phyloP scores from a whole-genome alignment of 2,888 invertebrate species.

The Drosophila monieri region DNA sequence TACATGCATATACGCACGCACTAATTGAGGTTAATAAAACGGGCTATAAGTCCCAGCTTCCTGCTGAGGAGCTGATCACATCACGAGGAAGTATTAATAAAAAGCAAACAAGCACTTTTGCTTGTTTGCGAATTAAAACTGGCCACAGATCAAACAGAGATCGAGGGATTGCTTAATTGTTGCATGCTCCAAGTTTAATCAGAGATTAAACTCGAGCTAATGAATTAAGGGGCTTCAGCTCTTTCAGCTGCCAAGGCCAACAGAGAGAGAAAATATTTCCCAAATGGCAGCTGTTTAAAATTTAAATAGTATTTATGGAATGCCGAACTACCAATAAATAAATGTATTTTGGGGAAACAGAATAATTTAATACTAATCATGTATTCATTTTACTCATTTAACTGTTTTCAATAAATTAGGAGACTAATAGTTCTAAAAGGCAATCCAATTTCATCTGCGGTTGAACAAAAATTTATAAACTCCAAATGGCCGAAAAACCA shows the following conservation, averaged over 20 bases:
- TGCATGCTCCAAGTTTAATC: slow-evolving; percentile 18
- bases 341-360: too few species aligned
- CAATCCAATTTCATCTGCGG: too few species aligned
- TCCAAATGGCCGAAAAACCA: neutral
- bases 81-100: slow-evolving; percentile 15
- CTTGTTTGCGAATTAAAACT: slow-evolving; percentile 23
- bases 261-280: neutral
- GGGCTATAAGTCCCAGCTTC: slow-evolving; percentile 21
- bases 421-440: too few species aligned
- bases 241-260: neutral
- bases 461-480: too few species aligned
- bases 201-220: slow-evolving; percentile 17
- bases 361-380: too few species aligned
- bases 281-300: too few species aligned
- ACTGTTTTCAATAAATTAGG: too few species aligned
- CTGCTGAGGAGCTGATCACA: slow-evolving; percentile 32
- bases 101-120: slow-evolving; percentile 5
- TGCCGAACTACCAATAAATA: too few species aligned
- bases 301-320: too few species aligned
- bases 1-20: slow-evolving; percentile 15
- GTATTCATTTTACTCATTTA: too few species aligned
- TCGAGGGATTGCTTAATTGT: slow-evolving; percentile 16
- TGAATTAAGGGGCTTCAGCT: slow-evolving; percentile 17
- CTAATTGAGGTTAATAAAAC: slow-evolving; percentile 65
- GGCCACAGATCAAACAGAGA: slow-evolving; percentile 14